Percentiles rank a stretch among this genome's conserved stretches.
These are phyloP conservation scores for Morone chrysops DNA, from an alignment of 2,113 vertebrate genomes.

Conservation along the genomic window DNA sequence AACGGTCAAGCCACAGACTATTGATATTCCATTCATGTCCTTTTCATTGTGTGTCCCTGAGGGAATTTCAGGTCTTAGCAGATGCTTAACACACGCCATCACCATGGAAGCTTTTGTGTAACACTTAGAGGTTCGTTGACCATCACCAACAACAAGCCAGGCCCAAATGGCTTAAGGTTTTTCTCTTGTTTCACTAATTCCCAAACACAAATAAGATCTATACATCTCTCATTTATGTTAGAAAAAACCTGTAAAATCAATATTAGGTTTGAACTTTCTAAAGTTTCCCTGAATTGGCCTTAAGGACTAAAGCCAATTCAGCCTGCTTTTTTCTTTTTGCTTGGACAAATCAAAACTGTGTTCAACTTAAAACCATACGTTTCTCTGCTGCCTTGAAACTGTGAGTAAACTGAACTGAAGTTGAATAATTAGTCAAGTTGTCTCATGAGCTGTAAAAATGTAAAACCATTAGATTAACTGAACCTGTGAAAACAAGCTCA, in stretches of 20 bases:
- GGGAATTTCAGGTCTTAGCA: conserved; percentile 22
- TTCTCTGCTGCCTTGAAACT: background rate
- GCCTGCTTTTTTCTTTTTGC: background rate
- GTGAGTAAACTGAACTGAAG: background rate
- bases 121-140: background rate
- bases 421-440: background rate
- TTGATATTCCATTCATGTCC: conserved; percentile 67
- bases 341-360: background rate
- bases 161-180: background rate
- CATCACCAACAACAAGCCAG: background rate
- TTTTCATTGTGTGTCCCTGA: conserved; percentile 2
- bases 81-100: conserved; percentile 10
- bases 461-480: background rate
- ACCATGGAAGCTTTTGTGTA: conserved; percentile 3
- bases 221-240: background rate
- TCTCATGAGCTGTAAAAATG: background rate
- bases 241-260: background rate
- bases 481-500: too few species aligned
- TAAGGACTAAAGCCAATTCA: background rate
- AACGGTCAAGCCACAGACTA: background rate
- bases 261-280: background rate
- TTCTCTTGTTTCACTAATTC: background rate
- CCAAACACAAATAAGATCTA: background rate
- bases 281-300: background rate
- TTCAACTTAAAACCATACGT: background rate